Evolutionary conservation across 1,140 invertebrate genomes (phyloP).

Genomic region (Pararge aegeria): DNA sequence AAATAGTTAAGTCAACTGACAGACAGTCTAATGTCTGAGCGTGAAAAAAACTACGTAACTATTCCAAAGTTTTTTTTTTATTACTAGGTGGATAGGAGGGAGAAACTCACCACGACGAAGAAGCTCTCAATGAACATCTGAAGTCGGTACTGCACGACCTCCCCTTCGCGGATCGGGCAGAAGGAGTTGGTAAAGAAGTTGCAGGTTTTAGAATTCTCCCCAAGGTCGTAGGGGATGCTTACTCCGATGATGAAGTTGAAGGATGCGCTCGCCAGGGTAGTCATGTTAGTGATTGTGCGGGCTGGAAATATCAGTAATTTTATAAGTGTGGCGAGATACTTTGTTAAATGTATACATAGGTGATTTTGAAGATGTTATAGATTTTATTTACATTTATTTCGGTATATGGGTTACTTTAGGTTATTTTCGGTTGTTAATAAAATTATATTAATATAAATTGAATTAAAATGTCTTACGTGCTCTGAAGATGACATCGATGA

Average conservation of each 20-base stretch:
- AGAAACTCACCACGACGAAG: slow-evolving; percentile 44
- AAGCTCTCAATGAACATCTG: slow-evolving; percentile 42
- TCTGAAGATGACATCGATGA: slow-evolving; percentile 46
- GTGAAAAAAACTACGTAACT: too few relatives aligned
- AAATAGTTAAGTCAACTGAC: too few relatives aligned
- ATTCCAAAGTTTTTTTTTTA: too few relatives aligned
- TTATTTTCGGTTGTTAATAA: too few relatives aligned
- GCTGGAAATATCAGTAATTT: slow-evolving; percentile 33
- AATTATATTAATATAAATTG: too few relatives aligned
- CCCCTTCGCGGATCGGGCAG: slow-evolving; percentile 45
- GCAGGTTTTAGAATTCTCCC: slow-evolving; percentile 39
- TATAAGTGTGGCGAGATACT: too few relatives aligned
- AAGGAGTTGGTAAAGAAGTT: slow-evolving; percentile 52
- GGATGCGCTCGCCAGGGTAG: slow-evolving; percentile 37
- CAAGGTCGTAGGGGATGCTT: slow-evolving; percentile 33
- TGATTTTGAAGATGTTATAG: too few relatives aligned
- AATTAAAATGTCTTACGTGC: slow-evolving; percentile 48
- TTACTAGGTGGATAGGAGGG: too few relatives aligned
- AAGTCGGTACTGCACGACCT: slow-evolving; percentile 46
- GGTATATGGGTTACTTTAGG: too few relatives aligned
- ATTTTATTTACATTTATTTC: too few relatives aligned
- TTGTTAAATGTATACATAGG: too few relatives aligned
- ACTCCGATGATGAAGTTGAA: slow-evolving; percentile 15
- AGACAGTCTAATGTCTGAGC: too few relatives aligned
- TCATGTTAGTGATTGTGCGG: slow-evolving; percentile 33